These are phyloP conservation scores for Nycteola revayana DNA, from an alignment of 2,888 invertebrate species.

Conservation along the genomic window DNA sequence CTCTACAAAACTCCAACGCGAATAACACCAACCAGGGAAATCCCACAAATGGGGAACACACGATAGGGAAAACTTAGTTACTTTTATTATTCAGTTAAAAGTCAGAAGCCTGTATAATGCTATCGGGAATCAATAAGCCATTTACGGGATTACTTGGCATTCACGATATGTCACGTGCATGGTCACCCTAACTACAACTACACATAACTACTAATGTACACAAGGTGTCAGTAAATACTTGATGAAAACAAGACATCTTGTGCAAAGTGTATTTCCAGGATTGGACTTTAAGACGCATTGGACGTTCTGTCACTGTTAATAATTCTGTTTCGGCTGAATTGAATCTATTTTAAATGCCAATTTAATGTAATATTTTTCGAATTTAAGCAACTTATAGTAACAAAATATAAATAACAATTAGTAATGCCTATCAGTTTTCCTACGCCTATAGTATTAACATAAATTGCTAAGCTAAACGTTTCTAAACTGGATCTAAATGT, in stretches of 20 bases:
- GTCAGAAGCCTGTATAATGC: constrained; percentile 33
- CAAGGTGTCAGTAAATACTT: too few species aligned
- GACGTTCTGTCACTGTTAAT: too few species aligned
- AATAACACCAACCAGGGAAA: constrained; percentile 7
- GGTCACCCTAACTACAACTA: neutral
- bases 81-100: constrained; percentile 19
- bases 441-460: constrained; percentile 40
- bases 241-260: too few species aligned
- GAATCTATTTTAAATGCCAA: too few species aligned
- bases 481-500: constrained; percentile 51
- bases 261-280: too few species aligned
- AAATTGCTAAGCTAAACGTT: constrained; percentile 41
- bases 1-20: too few species aligned
- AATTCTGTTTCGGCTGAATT: too few species aligned
- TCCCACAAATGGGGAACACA: constrained; percentile 7
- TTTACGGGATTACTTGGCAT: constrained; percentile 42
- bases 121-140: constrained; percentile 33
- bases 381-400: too few species aligned
- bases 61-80: constrained; percentile 7
- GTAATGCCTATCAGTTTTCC: constrained; percentile 35
- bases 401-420: too few species aligned
- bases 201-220: too few species aligned
- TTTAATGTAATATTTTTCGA: too few species aligned
- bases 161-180: neutral
- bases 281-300: too few species aligned